Evolutionary conservation across 1,140 invertebrate species (phyloP).

Genomic region (Drosophila varians): DNA sequence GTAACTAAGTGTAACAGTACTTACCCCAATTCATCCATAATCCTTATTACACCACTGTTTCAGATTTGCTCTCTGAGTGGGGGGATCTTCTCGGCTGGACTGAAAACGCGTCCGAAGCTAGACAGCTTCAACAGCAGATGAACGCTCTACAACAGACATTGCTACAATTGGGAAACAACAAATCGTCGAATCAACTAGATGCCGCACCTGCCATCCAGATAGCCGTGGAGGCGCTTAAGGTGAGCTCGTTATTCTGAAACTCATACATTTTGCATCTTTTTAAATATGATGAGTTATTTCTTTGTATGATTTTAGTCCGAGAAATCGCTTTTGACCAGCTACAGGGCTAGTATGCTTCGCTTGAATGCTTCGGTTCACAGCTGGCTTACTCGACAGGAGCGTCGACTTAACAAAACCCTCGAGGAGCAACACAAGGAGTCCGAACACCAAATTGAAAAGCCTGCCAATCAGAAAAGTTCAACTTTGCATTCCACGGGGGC

Average conservation of each 20-base stretch:
- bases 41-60: conserved; percentile 19
- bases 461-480: conserved; percentile 17
- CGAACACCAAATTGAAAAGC: conserved; percentile 51
- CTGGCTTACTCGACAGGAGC: conserved; percentile 86
- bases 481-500: conserved; percentile 3
- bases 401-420: conserved; percentile 68
- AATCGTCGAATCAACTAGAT: conserved; percentile 70
- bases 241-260: conserved; percentile 32
- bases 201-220: conserved; percentile 81
- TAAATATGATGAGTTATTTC: no score
- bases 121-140: conserved; percentile 82
- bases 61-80: conserved; percentile 81
- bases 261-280: no score
- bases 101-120: conserved; percentile 81
- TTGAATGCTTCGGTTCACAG: conserved; percentile 90
- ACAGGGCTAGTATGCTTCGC: conserved; percentile 88
- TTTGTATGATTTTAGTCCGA: conserved; percentile 85
- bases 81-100: conserved; percentile 81
- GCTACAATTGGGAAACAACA: conserved; percentile 66
- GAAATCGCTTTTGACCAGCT: conserved; percentile 88
- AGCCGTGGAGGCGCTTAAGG: conserved; percentile 78
- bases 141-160: conserved; percentile 68
- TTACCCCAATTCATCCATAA: conserved; percentile 19
- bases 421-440: conserved; percentile 64
- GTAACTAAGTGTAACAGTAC: no score